These are phyloP conservation scores for Halocynthia aurantium DNA, from an alignment of 23 tunicate genomes.

Conservation along the genomic window DNA sequence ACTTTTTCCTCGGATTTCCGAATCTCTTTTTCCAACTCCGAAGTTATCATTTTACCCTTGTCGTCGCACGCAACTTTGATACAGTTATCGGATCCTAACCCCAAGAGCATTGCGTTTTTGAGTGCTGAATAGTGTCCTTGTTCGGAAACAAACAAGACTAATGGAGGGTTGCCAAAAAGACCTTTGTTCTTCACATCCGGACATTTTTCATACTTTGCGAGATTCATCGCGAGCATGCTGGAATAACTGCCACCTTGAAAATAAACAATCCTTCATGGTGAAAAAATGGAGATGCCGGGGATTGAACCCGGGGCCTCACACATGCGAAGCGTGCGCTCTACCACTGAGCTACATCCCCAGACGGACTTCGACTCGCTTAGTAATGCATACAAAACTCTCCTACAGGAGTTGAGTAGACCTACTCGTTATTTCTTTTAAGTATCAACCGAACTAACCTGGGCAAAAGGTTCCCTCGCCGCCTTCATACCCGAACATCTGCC, in stretches of 20 bases:
- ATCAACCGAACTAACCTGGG: conserved; percentile 3
- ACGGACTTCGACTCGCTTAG: too few relatives aligned
- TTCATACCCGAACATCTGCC: conserved; percentile 1
- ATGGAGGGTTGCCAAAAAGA: conserved; percentile 11
- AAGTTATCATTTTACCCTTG: conserved; percentile 60
- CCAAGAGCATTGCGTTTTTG: conserved; percentile 54
- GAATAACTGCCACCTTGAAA: conserved; percentile 58
- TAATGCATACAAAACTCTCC: too few relatives aligned
- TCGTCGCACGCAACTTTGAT: conserved; percentile 48
- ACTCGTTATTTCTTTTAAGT: not conserved
- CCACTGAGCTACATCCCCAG: too few relatives aligned
- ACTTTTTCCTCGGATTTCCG: conserved; percentile 23
- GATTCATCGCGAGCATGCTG: conserved; percentile 59
- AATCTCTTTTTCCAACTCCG: conserved; percentile 40
- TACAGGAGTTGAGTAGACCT: not conserved
- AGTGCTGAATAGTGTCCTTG: conserved; percentile 69
- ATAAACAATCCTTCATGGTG: too few relatives aligned
- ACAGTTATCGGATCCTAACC: conserved; percentile 47
- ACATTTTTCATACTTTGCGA: conserved; percentile 38
- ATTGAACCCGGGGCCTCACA: too few relatives aligned
- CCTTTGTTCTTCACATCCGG: conserved; percentile 57
- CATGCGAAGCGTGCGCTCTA: too few relatives aligned
- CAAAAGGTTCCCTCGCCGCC: conserved; percentile 23
- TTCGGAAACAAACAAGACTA: conserved; percentile 36
- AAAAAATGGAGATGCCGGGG: too few relatives aligned